Evolutionary conservation across 2,113 vertebrate genomes (phyloP).

Genomic region (Heterocephalus glaber): DNA sequence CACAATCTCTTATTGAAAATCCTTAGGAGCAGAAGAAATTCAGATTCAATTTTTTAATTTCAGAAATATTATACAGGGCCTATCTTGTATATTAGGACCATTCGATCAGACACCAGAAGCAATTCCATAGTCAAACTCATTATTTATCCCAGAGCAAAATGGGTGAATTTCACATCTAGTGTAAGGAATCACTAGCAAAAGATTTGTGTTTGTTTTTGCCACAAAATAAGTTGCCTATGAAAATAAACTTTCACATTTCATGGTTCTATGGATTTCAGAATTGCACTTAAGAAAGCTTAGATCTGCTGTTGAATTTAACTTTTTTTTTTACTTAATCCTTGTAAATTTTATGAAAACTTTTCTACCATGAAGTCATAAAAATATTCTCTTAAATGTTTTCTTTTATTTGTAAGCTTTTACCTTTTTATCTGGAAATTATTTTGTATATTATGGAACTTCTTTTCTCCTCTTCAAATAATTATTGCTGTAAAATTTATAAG

Average conservation of each 20-base stretch:
- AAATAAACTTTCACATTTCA: slow-evolving; percentile 57
- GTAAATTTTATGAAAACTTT: slow-evolving; percentile 33
- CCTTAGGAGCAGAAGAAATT: neutral
- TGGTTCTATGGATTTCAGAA: slow-evolving; percentile 29
- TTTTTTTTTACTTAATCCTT: slow-evolving; percentile 16
- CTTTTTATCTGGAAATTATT: slow-evolving; percentile 12
- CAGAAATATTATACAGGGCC: neutral
- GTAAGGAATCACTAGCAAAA: slow-evolving; percentile 24
- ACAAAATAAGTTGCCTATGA: neutral
- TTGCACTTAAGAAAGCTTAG: slow-evolving; percentile 42
- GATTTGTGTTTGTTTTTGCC: slow-evolving; percentile 17
- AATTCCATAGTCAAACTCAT: slow-evolving; percentile 37
- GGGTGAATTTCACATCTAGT: neutral
- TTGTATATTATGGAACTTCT: neutral
- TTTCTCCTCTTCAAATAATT: neutral
- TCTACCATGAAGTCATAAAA: slow-evolving; percentile 47
- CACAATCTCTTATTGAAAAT: neutral
- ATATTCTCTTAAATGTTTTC: neutral
- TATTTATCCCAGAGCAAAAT: neutral
- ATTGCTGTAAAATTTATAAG: neutral
- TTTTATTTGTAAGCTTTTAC: neutral
- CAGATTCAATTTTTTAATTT: neutral
- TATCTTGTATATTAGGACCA: neutral
- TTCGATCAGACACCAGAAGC: neutral
- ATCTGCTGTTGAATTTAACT: slow-evolving; percentile 33